Base-by-base conservation (phyloP, 1,140 invertebrate species). In the Diprion similis region DNA sequence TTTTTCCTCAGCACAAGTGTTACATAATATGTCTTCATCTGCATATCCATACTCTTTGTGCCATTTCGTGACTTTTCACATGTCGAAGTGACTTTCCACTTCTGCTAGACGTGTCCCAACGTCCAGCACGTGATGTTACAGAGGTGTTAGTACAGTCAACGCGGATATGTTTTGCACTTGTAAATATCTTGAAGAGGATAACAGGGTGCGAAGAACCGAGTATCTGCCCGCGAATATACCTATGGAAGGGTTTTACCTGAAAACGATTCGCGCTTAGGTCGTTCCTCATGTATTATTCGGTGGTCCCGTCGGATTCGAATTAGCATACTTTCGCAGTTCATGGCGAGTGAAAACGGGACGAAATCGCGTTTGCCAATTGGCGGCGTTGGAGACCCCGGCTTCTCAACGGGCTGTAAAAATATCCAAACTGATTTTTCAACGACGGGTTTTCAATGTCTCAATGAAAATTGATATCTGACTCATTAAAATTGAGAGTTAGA, bases 261-360 rank as follows among this genome's bases (percentile, higher is more conserved):
- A 59, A 59, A 59, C 51, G 11, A 59, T 13, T 59, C 51, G 45
- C 65, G 73, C 71, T 46, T 68, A 64, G 76, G 47, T 71, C 72
- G 47, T 75, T 71, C 71, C 76, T 77, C 76, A 77, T 77, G 73
- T 75, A 75, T 77, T 73, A 77, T 77, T 77, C 76, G 10, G 37
- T 19, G 13, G 24, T 71, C 73, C 19, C 46, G 71, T 71, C 73
- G 75, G 47, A 71, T 18, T 64, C 17, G 24, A 74, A 77, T 77
- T 77, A 72, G 73, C 76, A 77, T 77, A 77, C 71, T 73, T 77
- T 77, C 68, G 47, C 68, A 71, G 71, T 75, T 64, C 73, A 77
- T 77, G 73, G 76, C 76, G 71, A 77, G 71, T 75, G 73, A 75
- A 77, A 77, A 75, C 66, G 17, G 51, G 51, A 59, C 51, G 51